Base-by-base conservation (phyloP, 2,797 vertebrate species). In the Serranus cabrilla region DNA sequence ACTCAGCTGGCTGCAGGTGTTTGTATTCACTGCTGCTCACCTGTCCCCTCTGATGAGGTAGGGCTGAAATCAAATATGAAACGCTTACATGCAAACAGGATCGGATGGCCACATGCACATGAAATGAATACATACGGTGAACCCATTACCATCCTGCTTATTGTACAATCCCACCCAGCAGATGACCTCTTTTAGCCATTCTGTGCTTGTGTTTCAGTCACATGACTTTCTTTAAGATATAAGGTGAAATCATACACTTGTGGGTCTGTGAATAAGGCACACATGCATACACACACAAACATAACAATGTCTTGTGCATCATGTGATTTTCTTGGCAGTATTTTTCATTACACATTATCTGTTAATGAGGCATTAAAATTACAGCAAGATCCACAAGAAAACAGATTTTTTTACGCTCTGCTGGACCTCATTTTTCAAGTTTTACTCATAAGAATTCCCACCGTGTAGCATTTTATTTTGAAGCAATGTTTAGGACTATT, bases 41-140 rank as follows among this genome's bases (percentile, higher is more conserved):
- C 63, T 78, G 70, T 34, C 60, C n/a, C 42, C 23, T 63, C 43
- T 54, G 78, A 83, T 90, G 87, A 87, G 80, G 78, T 78, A 78
- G 74, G 37, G 31, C 75, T 93, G 91, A 91, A 93, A 93, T 91
- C 71, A 89, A 87, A 94, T 90, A 89, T 87, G 77, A 83, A 82
- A 34, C 14, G 9, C 72, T 65, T 49, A 66, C 68, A 76, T 69
- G 52, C 21, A 84, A 76, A 80, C 55, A n/a, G 82, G 91, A 93
- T 94, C 89, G 75, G 71, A 81, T 93, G 86, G 74, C 84, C 45
- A 46, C 55, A 25, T 62, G 58, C 39, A 57, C 80, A 67, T 80
- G 78, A 80, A 86, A 89, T 84, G 34, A 85, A 93, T 90, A 89
- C 85, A 88, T 63, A 67, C 21, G 2, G 31, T 80, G 59, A 76